Percentiles rank a stretch among this genome's conserved stretches.
These are phyloP conservation scores for Rafetus swinhoei DNA, from an alignment of 2,113 vertebrate genomes.

Conservation along the genomic window DNA sequence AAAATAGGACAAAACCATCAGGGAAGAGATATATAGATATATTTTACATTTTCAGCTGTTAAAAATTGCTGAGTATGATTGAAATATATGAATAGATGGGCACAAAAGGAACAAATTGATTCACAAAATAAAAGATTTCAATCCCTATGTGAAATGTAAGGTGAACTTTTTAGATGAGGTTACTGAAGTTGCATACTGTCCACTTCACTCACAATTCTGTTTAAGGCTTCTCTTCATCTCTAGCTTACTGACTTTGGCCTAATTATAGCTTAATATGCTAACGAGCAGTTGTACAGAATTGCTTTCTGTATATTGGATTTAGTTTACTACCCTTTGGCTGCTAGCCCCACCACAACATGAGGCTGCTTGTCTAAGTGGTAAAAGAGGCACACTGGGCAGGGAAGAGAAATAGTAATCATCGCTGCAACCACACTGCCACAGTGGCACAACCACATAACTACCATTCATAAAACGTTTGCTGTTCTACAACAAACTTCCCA, in stretches of 20 bases:
- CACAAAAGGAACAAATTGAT: neutral
- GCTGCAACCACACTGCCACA: slow-evolving; percentile 74
- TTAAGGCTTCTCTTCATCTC: slow-evolving; percentile 43
- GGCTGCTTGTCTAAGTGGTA: slow-evolving; percentile 72
- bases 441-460: slow-evolving; percentile 77
- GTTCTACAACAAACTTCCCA: slow-evolving; percentile 57
- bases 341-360: slow-evolving; percentile 73
- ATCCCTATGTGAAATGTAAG: neutral
- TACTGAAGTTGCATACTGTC: slow-evolving; percentile 26
- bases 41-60: neutral
- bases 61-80: neutral
- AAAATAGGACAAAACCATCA: neutral
- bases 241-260: slow-evolving; percentile 47
- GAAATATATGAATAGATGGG: neutral
- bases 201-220: slow-evolving; percentile 38
- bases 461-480: slow-evolving; percentile 82
- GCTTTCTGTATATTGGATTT: slow-evolving; percentile 66
- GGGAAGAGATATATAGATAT: neutral
- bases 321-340: slow-evolving; percentile 63
- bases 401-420: slow-evolving; percentile 84
- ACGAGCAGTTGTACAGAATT: slow-evolving; percentile 65
- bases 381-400: slow-evolving; percentile 64
- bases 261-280: slow-evolving; percentile 75
- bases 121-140: slow-evolving; percentile 25
- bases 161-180: slow-evolving; percentile 30